Evolutionary conservation across 2,797 vertebrate species (phyloP).

Genomic region (Urophycis tenuis): DNA sequence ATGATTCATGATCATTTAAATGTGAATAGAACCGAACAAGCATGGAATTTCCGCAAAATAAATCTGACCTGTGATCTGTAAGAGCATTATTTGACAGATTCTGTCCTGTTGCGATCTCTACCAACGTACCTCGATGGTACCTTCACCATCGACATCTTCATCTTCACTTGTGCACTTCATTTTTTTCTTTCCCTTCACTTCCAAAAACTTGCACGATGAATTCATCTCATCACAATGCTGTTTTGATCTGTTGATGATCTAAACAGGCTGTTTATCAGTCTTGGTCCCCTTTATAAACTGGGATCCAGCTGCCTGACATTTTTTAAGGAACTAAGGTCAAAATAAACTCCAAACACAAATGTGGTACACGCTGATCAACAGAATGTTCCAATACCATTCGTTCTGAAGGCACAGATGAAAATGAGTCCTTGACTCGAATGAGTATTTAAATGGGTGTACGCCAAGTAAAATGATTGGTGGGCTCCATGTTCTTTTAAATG

Average conservation of each 20-base stretch:
- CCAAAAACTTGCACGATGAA: not conserved
- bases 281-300: not conserved
- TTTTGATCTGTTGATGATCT: not conserved
- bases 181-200: not conserved
- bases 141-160: not conserved
- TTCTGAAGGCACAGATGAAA: too few relatives aligned
- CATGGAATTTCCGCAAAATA: not conserved
- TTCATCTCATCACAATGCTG: not conserved
- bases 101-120: not conserved
- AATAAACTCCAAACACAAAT: not conserved
- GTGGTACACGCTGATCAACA: not conserved
- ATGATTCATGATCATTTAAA: not conserved
- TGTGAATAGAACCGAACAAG: not conserved
- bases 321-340: not conserved
- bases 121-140: not conserved
- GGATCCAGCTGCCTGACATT: not conserved
- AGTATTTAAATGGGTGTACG: too few relatives aligned
- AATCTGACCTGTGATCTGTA: not conserved
- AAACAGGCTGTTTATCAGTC: not conserved
- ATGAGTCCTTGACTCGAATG: too few relatives aligned
- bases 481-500: not conserved
- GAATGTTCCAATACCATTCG: too few relatives aligned
- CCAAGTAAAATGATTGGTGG: too few relatives aligned
- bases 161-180: too few relatives aligned
- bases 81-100: not conserved